These are phyloP conservation scores for Oncorhynchus mykiss DNA, from an alignment of 2,113 vertebrate species.

Conservation along the genomic window DNA sequence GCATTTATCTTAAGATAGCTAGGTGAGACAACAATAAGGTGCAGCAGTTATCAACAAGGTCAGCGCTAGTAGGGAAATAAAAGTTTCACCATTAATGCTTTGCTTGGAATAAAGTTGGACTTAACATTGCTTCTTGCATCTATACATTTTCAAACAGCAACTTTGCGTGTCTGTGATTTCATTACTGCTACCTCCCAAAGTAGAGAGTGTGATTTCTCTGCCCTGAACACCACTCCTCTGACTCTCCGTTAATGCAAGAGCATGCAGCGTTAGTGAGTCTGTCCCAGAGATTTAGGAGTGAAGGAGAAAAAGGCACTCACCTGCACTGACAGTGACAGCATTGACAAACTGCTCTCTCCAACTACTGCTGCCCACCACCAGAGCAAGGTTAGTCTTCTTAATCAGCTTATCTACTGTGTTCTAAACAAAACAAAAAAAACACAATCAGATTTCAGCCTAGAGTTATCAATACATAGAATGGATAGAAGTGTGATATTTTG, in stretches of 20 bases:
- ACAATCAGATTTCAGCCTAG: background rate
- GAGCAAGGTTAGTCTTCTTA: constrained; percentile 83
- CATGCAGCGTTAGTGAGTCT: background rate
- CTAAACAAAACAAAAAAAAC: constrained; percentile 47
- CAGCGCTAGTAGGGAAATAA: too few relatives aligned
- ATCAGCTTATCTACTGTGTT: constrained; percentile 85
- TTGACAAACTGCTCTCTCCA: constrained; percentile 86
- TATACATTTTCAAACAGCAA: too few relatives aligned
- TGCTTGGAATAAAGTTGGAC: too few relatives aligned
- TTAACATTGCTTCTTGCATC: too few relatives aligned
- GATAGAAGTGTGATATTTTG: background rate
- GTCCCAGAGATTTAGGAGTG: background rate
- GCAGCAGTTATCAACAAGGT: too few relatives aligned
- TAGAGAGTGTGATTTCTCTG: background rate
- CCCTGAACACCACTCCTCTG: background rate
- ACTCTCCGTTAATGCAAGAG: background rate
- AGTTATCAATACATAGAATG: background rate
- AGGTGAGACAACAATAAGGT: too few relatives aligned
- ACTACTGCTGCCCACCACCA: constrained; percentile 84
- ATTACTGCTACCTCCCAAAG: background rate
- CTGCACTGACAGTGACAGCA: constrained; percentile 83
- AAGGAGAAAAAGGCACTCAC: constrained; percentile 59
- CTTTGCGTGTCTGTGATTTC: background rate
- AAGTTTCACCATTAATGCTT: too few relatives aligned
- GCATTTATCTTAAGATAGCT: too few relatives aligned